Conservation (phyloP, 2,113 vertebrate genomes). For the Bettongia penicillata region DNA sequence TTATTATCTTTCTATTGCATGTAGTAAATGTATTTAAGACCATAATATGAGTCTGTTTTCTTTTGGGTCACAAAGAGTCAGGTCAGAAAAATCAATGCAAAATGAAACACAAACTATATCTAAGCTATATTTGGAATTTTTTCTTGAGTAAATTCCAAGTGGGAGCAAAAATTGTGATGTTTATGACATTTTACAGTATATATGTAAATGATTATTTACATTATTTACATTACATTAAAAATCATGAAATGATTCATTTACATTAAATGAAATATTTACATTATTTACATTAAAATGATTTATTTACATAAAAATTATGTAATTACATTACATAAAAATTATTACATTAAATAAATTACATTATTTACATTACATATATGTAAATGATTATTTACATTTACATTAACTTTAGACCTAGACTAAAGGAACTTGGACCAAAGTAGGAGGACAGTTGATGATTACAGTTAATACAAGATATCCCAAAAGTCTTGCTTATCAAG, state of each 20-base stretch:
- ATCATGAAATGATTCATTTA: no score
- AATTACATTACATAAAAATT: no score
- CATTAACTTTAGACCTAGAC: background rate
- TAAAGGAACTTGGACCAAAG: background rate
- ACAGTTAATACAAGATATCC: background rate
- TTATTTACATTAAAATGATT: no score
- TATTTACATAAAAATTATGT: no score
- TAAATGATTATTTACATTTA: no score
- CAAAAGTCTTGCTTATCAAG: background rate
- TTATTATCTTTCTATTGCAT: background rate
- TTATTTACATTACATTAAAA: no score
- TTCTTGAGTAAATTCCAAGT: background rate
- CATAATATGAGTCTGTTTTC: background rate
- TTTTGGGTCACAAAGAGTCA: background rate
- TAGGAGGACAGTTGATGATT: background rate
- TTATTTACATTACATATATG: no score
- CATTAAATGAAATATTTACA: no score
- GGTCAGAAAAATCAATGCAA: background rate
- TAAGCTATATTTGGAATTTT: background rate
- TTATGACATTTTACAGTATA: background rate
- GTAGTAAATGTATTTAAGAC: background rate
- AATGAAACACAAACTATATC: background rate
- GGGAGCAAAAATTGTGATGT: background rate
- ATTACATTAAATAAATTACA: no score
- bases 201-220: no score